Evolutionary conservation across 2,797 vertebrate species (phyloP), one percentile per base, ranked within the genome.

Genomic region (Momotus momota): DNA sequence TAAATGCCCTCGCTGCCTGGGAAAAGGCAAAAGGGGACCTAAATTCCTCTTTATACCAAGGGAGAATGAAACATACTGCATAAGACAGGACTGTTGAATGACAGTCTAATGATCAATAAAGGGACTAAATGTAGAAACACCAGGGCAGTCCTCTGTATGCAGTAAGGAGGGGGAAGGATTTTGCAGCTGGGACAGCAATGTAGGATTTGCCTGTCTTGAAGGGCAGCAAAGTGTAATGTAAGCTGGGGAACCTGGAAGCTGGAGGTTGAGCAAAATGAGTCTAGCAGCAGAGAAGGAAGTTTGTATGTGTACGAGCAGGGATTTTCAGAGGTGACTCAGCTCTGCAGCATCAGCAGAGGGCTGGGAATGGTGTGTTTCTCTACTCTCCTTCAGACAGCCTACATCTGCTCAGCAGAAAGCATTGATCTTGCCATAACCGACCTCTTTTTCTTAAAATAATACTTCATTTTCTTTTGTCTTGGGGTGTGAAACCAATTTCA

Each of bases 61-160:
- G 45, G 31, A 85, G 41, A 87, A 78, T 33, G 45, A 82, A 87
- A 91, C 40, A 48, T 38, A 38, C 4, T 41, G 43, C 12, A 65
- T 31, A 71, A n/a, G 21, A 55, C 26, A 31, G 17, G 2, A 29
- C 6, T 86, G 25, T 52, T 55, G 54, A 84, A 43, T 0, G 22
- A 9, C 29, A 29, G 29, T 14, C 12, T 84, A 38, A 66, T 33
- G 55, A 27, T 3, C 38, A 86, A 41, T 7, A 75, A 26, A 6
- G 46, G 6, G 14, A 5, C 25, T 92, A 62, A 77, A 88, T 10
- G 51, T 27, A 73, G 55, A 62, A 51, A 26, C 27, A 52, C 1
- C 0, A 0, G 26, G 38, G 51, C 21, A 33, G 31, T 43, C 7
- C 12, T 88, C 41, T 38, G 23, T 15, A 14, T 0, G 6, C n/a